Evolutionary conservation across 2,113 vertebrate genomes (phyloP), one percentile per base, ranked within the genome.

Genomic region (Motacilla alba): DNA sequence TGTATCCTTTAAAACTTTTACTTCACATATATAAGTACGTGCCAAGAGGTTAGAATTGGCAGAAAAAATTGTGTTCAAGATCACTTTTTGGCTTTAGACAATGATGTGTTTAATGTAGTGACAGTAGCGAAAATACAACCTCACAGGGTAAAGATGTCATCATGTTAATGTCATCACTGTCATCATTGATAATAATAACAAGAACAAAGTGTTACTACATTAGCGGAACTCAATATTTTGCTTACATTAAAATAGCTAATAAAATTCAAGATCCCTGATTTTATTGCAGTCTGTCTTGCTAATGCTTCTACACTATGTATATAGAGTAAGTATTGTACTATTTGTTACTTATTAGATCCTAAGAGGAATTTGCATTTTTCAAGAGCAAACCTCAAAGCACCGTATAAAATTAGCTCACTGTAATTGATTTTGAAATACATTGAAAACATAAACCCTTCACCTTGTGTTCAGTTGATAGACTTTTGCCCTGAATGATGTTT

Each of bases 341-440:
- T 53, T 90, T 89, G 47, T 66, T 86, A 53, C 70, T 67, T 95
- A 76, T 46, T 82, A 73, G 30, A 26, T 73, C 53, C 73, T 87
- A 31, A 28, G 23, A 70, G 6, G 24, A 77, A 82, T 84, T 76
- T 73, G 13, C 37, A 87, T 91, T 97, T 94, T 90, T 95, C 79
- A 96, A 95, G 69, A 91, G 26, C 52, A 92, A 84, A 79, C 12
- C 31, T 89, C 62, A 89, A 73, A 92, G 26, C 43, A 67, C 15
- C 8, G 3, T 31, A 72, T 92, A 79, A 90, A 95, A 94, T 96
- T 94, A 95, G 60, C 68, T 94, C 64, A 70, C 44, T 89, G 33
- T 79, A 93, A 95, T 83, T 94, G 67, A 91, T 96, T 89, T 91
- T 89, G 33, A 88, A 94, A 86, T 81, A 74, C 39, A 69, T 33